Evolutionary conservation across 2,888 invertebrate species (phyloP).

Genomic region (Neoscelio sp.): DNA sequence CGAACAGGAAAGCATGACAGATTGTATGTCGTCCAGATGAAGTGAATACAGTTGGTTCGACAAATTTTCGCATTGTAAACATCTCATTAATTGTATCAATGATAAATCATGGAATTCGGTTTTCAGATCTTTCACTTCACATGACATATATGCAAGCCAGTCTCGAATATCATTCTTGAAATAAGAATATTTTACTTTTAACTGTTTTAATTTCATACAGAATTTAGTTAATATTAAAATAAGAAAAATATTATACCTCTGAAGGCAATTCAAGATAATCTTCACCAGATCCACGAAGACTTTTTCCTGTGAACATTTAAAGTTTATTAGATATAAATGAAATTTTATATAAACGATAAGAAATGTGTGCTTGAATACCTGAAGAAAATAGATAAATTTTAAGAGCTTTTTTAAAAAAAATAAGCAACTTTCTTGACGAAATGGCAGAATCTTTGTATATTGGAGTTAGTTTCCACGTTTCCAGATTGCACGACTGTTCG

Average conservation of each 20-base stretch:
- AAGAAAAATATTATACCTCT: no score
- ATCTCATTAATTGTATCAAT: constrained; percentile 72
- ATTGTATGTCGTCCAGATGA: not conserved
- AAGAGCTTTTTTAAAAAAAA: constrained; percentile 70
- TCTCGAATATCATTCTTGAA: constrained; percentile 43
- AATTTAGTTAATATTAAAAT: no score
- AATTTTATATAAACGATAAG: not conserved
- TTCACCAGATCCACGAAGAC: not conserved
- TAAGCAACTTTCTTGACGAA: constrained; percentile 69
- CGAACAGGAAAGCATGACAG: constrained; percentile 9
- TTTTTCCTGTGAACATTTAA: not conserved
- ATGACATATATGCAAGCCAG: constrained; percentile 46
- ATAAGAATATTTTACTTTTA: not conserved
- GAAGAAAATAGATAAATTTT: constrained; percentile 48
- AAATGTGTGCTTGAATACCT: no score
- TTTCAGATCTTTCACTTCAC: constrained; percentile 60
- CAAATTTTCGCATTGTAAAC: constrained; percentile 69
- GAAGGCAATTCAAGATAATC: not conserved
- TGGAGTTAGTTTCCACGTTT: constrained; percentile 71
- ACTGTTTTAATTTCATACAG: not conserved
- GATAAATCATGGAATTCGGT: constrained; percentile 74
- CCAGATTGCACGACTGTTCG: constrained; percentile 4
- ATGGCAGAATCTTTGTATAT: constrained; percentile 75
- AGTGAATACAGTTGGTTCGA: constrained; percentile 10
- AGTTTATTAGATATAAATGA: not conserved